phyloP scores from a whole-genome alignment of 2,113 vertebrate species.

The Corythoichthys haematopterus region DNA sequence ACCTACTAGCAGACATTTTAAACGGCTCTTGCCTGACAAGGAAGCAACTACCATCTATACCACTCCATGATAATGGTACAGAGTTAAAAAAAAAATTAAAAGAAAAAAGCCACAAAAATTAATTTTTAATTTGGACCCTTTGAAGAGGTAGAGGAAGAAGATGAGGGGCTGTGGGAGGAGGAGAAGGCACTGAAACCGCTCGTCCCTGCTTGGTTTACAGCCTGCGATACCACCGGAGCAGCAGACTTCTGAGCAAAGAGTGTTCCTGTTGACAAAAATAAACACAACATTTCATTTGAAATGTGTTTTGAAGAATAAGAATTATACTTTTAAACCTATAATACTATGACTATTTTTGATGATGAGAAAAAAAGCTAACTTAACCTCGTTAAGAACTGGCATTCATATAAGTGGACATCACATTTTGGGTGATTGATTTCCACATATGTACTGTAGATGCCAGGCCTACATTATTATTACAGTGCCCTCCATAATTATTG shows the following conservation, averaged over 20 bases:
- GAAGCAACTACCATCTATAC: slow-evolving; percentile 14
- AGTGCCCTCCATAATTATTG: too few relatives aligned
- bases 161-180: slow-evolving; percentile 60
- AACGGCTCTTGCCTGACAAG: slow-evolving; percentile 25
- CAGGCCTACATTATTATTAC: too few relatives aligned
- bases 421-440: too few relatives aligned
- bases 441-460: too few relatives aligned
- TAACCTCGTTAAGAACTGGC: too few relatives aligned
- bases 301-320: too few relatives aligned
- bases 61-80: slow-evolving; percentile 1
- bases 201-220: slow-evolving; percentile 58
- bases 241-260: slow-evolving; percentile 72
- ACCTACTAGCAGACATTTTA: slow-evolving; percentile 4
- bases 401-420: too few relatives aligned
- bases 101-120: background rate
- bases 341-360: too few relatives aligned
- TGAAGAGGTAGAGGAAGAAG: slow-evolving; percentile 68
- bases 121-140: slow-evolving; percentile 64
- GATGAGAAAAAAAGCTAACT: too few relatives aligned
- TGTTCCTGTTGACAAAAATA: slow-evolving; percentile 52
- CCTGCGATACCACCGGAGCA: slow-evolving; percentile 50
- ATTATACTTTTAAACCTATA: too few relatives aligned
- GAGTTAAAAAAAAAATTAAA: slow-evolving; percentile 14
- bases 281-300: background rate
- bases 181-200: slow-evolving; percentile 68